Percentiles rank a stretch among this genome's conserved stretches.
phyloP scores from a whole-genome alignment of 2,888 invertebrate species.

The Ormyrus rosae region DNA sequence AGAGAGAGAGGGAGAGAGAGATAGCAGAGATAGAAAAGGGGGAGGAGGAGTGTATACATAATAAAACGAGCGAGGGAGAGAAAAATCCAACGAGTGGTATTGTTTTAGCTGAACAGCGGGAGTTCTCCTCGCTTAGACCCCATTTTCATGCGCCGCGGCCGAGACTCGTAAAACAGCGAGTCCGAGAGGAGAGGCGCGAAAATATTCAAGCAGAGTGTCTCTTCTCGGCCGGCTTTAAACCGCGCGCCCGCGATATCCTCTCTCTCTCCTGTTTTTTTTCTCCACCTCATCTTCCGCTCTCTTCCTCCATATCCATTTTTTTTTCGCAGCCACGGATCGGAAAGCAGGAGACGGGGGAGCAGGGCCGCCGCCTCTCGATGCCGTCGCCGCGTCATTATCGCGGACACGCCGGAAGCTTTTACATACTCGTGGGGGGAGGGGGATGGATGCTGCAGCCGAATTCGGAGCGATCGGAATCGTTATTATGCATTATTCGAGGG shows the following conservation, averaged over 20 bases:
- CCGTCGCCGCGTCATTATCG: slow-evolving; percentile 32
- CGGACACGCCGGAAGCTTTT: slow-evolving; percentile 39
- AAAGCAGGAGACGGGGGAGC: slow-evolving; percentile 1
- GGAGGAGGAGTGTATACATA: not conserved
- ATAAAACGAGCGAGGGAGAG: slow-evolving; percentile 1
- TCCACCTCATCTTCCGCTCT: not conserved
- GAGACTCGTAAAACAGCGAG: slow-evolving; percentile 30
- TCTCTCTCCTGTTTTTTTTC: not conserved
- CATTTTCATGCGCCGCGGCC: slow-evolving; percentile 36
- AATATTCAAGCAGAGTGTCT: slow-evolving; percentile 36
- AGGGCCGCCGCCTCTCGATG: slow-evolving; percentile 5
- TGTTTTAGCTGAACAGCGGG: slow-evolving; percentile 56
- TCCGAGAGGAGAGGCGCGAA: slow-evolving; percentile 22
- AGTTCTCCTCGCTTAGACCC: slow-evolving; percentile 56
- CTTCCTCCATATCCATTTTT: slow-evolving; percentile 17
- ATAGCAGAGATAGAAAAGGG: slow-evolving; percentile 1
- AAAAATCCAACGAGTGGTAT: slow-evolving; percentile 51
- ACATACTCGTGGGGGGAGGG: slow-evolving; percentile 10
- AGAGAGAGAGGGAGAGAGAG: slow-evolving; percentile 7
- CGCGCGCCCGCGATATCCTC: not conserved
- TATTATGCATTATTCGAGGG: slow-evolving; percentile 35
- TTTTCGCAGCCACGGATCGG: not conserved
- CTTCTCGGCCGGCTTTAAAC: slow-evolving; percentile 31
- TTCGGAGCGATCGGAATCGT: slow-evolving; percentile 9
- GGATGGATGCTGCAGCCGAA: too few species aligned